A percentile compares a stretch with the other conserved stretches of the same genome.
phyloP scores from a whole-genome alignment of 2,888 invertebrate genomes.

The Stenotaenia linearis region DNA sequence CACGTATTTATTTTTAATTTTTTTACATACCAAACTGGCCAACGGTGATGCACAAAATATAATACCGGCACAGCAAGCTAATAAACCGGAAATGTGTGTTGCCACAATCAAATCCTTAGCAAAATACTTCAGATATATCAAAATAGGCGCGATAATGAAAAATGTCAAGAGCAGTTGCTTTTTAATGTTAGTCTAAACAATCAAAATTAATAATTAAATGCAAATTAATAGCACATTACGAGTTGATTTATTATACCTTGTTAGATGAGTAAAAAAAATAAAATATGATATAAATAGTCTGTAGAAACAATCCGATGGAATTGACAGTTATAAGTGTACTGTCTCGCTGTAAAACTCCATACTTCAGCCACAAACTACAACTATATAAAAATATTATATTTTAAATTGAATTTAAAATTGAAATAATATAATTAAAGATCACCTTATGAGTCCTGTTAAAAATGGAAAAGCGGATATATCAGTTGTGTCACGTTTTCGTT shows the following conservation, averaged over 20 bases:
- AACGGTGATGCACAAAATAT: slow-evolving; percentile 2
- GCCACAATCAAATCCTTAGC: neutral
- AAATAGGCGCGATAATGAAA: neutral
- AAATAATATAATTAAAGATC: no score
- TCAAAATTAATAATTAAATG: neutral
- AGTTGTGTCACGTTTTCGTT: slow-evolving; percentile 3
- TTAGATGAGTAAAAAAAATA: neutral
- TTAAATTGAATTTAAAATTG: no score
- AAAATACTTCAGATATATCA: neutral
- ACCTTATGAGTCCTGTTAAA: neutral
- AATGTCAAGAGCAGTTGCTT: neutral
- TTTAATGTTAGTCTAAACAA: neutral
- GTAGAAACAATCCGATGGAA: neutral
- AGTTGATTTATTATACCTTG: neutral
- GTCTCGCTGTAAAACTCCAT: slow-evolving; percentile 13
- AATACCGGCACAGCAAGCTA: neutral
- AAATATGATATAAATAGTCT: neutral
- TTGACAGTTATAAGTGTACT: neutral
- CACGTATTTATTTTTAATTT: neutral
- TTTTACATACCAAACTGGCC: neutral
- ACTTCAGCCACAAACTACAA: slow-evolving; percentile 22
- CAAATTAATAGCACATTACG: neutral
- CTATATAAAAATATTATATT: neutral
- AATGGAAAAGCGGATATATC: neutral
- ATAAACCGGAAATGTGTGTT: neutral